These are phyloP conservation scores for Synergus gifuensis DNA, from an alignment of 2,888 invertebrate genomes.

Conservation along the genomic window DNA sequence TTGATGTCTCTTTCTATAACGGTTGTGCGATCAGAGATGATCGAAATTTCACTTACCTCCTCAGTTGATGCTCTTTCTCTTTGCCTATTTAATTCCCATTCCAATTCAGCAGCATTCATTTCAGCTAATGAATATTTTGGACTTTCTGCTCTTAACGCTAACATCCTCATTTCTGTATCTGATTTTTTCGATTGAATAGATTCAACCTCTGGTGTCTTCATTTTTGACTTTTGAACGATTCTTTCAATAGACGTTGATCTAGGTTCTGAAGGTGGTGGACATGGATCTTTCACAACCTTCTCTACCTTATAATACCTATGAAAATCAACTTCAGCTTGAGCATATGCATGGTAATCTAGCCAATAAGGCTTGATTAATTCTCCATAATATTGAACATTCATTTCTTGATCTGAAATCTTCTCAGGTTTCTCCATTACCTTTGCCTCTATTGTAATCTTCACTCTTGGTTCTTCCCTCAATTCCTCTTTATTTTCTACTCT, in stretches of 20 bases:
- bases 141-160: neutral
- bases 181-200: neutral
- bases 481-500: neutral
- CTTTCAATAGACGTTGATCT: slow-evolving; percentile 63
- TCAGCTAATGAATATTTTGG: slow-evolving; percentile 44
- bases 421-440: slow-evolving; percentile 50
- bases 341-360: slow-evolving; percentile 66
- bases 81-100: slow-evolving; percentile 37
- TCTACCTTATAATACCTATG: slow-evolving; percentile 66
- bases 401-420: neutral
- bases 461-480: slow-evolving; percentile 12
- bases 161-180: slow-evolving; percentile 20
- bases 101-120: slow-evolving; percentile 43
- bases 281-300: slow-evolving; percentile 61
- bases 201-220: slow-evolving; percentile 56
- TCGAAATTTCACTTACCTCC: neutral
- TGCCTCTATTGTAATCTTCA: slow-evolving; percentile 51
- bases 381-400: slow-evolving; percentile 42
- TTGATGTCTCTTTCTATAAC: neutral
- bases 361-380: slow-evolving; percentile 69
- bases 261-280: slow-evolving; percentile 48
- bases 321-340: slow-evolving; percentile 68
- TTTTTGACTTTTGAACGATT: slow-evolving; percentile 68
- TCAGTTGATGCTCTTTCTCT: neutral
- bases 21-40: neutral